Evolutionary conservation across 2,113 vertebrate species (phyloP).

Genomic region (Pterocles gutturalis): DNA sequence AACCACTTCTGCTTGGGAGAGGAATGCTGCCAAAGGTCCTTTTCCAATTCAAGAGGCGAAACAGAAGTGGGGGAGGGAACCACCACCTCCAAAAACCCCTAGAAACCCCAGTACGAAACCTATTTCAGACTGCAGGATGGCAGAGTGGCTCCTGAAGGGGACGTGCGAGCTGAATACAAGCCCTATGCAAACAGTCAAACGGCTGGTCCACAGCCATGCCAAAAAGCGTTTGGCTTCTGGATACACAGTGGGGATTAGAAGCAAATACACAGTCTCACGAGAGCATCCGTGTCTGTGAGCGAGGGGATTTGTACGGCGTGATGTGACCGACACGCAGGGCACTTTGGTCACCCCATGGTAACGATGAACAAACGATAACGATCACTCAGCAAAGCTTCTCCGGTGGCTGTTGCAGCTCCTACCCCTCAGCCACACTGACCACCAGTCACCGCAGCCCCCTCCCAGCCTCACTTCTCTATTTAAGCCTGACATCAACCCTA

Average conservation of each 20-base stretch:
- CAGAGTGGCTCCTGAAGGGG: background rate
- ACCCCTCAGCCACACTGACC: background rate
- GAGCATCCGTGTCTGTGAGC: background rate
- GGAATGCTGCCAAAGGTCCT: background rate
- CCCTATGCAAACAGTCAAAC: background rate
- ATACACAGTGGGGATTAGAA: background rate
- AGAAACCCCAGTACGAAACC: background rate
- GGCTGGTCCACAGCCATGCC: background rate
- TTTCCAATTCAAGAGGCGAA: background rate
- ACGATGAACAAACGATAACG: accelerated
- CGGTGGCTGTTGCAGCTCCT: accelerated
- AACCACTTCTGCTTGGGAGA: background rate
- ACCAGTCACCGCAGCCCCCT: background rate
- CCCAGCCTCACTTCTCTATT: background rate
- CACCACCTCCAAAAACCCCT: background rate
- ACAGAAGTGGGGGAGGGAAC: background rate
- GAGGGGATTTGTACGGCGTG: background rate
- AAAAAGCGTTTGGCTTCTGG: background rate
- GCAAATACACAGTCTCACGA: accelerated
- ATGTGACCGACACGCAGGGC: accelerated
- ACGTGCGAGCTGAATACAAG: background rate
- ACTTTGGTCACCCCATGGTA: background rate
- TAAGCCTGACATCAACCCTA: background rate
- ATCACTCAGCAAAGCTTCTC: background rate
- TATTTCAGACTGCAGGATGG: background rate